Percentiles rank a stretch among this genome's conserved stretches.
Evolutionary conservation across 2,888 invertebrate species (phyloP).

Genomic region (Agapostemon virescens): DNA sequence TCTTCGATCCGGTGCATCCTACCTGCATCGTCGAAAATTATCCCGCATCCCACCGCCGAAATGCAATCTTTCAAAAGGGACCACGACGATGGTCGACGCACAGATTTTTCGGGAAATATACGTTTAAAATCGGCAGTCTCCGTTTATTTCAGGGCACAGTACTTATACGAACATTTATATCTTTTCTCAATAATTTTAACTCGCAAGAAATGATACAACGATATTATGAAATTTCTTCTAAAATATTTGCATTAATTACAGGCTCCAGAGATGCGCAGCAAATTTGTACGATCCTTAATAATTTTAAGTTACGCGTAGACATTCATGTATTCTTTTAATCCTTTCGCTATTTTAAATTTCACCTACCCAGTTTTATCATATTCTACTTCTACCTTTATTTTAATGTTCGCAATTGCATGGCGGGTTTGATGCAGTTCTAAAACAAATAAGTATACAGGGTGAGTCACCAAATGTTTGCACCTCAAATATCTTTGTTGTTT

Average conservation of each 20-base stretch:
- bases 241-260: too few relatives aligned
- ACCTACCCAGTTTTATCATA: not conserved
- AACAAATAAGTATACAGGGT: too few relatives aligned
- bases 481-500: too few relatives aligned
- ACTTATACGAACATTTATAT: too few relatives aligned
- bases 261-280: not conserved
- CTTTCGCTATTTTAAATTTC: not conserved
- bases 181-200: too few relatives aligned
- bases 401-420: not conserved
- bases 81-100: not conserved
- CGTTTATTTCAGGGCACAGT: not conserved
- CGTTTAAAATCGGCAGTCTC: not conserved
- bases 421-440: not conserved
- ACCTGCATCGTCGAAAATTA: slow-evolving; percentile 61
- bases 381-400: not conserved
- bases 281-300: not conserved
- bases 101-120: not conserved
- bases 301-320: not conserved
- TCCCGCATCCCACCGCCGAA: slow-evolving; percentile 56
- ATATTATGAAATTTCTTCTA: too few relatives aligned
- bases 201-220: too few relatives aligned
- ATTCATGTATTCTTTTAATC: not conserved
- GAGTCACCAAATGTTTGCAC: too few relatives aligned
- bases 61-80: slow-evolving; percentile 1
- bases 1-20: slow-evolving; percentile 53